These are phyloP conservation scores for Congeria kusceri DNA, from an alignment of 2,888 invertebrate genomes.

Conservation along the genomic window DNA sequence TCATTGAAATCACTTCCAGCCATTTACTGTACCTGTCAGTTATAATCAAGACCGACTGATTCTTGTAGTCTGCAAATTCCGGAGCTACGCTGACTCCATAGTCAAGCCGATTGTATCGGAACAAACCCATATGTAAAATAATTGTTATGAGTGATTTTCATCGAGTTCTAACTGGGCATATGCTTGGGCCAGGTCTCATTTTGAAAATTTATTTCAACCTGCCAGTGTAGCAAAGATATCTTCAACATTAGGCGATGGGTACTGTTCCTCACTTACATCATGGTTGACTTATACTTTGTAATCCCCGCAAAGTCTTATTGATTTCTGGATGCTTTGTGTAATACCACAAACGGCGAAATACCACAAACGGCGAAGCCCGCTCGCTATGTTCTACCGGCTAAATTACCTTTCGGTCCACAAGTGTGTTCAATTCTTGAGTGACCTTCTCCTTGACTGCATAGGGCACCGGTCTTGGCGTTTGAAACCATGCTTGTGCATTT, in stretches of 20 bases:
- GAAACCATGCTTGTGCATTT: conserved; percentile 34
- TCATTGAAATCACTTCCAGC: no score
- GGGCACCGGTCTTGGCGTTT: conserved; percentile 43
- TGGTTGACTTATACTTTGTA: conserved; percentile 69
- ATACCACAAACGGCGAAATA: no score
- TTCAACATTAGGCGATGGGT: no score
- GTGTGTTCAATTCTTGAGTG: conserved; percentile 27
- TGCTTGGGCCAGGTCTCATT: conserved; percentile 58
- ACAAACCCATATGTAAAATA: conserved; percentile 55
- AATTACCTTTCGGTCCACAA: conserved; percentile 30
- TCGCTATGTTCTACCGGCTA: conserved; percentile 28
- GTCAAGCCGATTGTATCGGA: conserved; percentile 36
- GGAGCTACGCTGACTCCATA: conserved; percentile 54
- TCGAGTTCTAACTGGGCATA: conserved; percentile 53
- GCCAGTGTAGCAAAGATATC: conserved; percentile 55
- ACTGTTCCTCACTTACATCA: conserved; percentile 69
- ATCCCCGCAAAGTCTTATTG: conserved; percentile 58
- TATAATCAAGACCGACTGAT: no score
- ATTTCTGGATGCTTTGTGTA: conserved; percentile 48
- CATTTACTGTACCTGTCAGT: no score
- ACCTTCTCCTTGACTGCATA: no score
- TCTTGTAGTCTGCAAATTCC: no score
- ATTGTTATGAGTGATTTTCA: conserved; percentile 48
- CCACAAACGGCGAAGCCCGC: no score
- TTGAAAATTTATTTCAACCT: conserved; percentile 57